Evolutionary conservation across 1,140 invertebrate genomes (phyloP), one percentile per base, ranked within the genome.

Genomic region (Campodea augens): DNA sequence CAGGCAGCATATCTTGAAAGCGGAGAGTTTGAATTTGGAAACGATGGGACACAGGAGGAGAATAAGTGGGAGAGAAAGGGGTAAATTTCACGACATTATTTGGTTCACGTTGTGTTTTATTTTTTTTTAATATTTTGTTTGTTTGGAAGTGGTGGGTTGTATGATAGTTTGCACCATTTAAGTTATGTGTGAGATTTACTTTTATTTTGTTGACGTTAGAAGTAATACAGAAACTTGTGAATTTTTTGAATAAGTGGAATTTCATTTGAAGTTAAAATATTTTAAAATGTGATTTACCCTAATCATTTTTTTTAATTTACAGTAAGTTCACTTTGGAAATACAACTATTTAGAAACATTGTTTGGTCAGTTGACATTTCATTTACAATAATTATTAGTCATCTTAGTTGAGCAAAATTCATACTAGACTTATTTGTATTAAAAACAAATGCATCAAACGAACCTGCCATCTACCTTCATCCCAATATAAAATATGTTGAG

Each of bases 1-100:
- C 52, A 29, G 52, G 25, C 47, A 49, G 37, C 54, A 55, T 25
- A 55, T 55, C 44, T 54, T 54, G 43, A 56, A 56, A 46, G 49
- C 53, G 38, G 54, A 55, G 42, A 56, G 55, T 42, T 42, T 56
- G 46, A 50, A 49, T 41, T 46, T 53, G 37, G 55, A 51, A 27
- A 43, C 40, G 29, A 23, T 27, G 23, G 25, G 40, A n/a, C n/a
- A n/a, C n/a, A n/a, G n/a, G n/a, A n/a, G n/a, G n/a, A n/a, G n/a
- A n/a, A n/a, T n/a, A n/a, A n/a, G n/a, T n/a, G n/a, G 21, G 23
- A 46, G 40, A 46, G 45, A 46, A 25, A 46, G 45, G 45, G 45
- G 45, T 46, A 38, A 46, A 41, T 45, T 38, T 39, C 15, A 19
- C 15, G 15, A 3, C 3, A 18, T 37, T 4, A 37, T n/a, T 37